Base-by-base conservation (phyloP, 2,888 invertebrate genomes). In the Eupithecia tripunctaria region DNA sequence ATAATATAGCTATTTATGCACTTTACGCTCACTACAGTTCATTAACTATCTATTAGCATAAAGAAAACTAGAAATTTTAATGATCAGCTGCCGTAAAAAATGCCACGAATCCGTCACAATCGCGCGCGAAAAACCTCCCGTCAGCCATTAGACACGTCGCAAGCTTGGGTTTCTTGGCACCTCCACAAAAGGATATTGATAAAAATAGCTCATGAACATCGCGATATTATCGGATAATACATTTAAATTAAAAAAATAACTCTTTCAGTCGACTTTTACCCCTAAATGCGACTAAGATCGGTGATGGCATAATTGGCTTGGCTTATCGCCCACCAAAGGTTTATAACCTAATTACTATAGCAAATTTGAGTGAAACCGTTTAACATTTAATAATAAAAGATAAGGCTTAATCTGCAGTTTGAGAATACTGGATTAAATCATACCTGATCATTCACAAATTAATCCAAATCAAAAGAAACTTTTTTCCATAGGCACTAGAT, bases 81-180 rank as follows among this genome's bases (percentile, higher is more conserved):
- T 83, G 86, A 89, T 92, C 90, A 92, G 92, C 89, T 92, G 91
- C 88, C 84, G 79, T 86, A 93, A 94, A 92, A 93, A 91, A 91
- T 94, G 94, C 94, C 94, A 94, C 94, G 94, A 94, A 94, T 90
- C 91, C 91, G 93, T 91, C 91, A 91, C 88, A 93, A 93, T 93
- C 94, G 94, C 94, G 95, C 95, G 95, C 94, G 94, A 94, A 94
- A 77, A 93, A 91, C 86, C 88, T 92, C 85, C 86, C 91, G 91
- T 93, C 92, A 93, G 90, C 95, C 94, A 95, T 95, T 95, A 92
- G 93, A 95, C 94, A 95, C 94, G 94, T 95, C 93, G 94, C 91
- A 88, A 91, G 91, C 92, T 91, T 91, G 91, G 91, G 89, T 92
- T 93, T 93, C 91, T 91, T 85, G 85, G 86, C 86, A 89, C 89